These are phyloP conservation scores for Cyanoderma ruficeps DNA, from an alignment of 2,113 vertebrate genomes.

Conservation along the genomic window DNA sequence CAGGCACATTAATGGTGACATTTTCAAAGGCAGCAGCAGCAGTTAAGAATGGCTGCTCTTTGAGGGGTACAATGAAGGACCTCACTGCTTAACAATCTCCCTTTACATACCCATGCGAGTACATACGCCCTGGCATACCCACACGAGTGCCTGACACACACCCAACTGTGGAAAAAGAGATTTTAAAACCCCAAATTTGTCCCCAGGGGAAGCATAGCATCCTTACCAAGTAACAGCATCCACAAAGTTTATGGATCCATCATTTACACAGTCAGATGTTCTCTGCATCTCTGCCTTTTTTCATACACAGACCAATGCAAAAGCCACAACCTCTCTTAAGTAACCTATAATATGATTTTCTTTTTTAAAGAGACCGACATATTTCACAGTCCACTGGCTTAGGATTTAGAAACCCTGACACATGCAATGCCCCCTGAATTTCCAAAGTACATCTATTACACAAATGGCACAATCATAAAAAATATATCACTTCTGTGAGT, in stretches of 20 bases:
- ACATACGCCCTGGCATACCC: neutral
- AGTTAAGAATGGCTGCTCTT: neutral
- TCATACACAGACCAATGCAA: neutral
- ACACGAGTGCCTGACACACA: neutral
- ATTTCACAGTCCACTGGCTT: neutral
- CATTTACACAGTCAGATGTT: neutral
- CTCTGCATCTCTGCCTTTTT: neutral
- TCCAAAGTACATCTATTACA: neutral
- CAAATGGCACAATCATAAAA: neutral
- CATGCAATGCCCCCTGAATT: neutral
- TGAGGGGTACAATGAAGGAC: neutral
- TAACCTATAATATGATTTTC: neutral
- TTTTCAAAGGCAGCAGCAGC: neutral
- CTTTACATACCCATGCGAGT: neutral
- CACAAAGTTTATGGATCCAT: neutral
- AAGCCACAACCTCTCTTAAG: neutral
- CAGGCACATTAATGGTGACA: neutral
- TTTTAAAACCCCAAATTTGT: neutral
- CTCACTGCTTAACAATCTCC: neutral
- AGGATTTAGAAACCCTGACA: neutral
- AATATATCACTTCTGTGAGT: neutral
- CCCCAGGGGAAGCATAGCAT: neutral
- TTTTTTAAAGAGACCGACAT: neutral
- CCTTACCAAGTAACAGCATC: neutral
- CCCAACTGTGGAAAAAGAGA: rapidly evolving